Percentiles rank a stretch among this genome's conserved stretches.
phyloP scores from a whole-genome alignment of 2,888 invertebrate species.

The Noctua fimbriata region DNA sequence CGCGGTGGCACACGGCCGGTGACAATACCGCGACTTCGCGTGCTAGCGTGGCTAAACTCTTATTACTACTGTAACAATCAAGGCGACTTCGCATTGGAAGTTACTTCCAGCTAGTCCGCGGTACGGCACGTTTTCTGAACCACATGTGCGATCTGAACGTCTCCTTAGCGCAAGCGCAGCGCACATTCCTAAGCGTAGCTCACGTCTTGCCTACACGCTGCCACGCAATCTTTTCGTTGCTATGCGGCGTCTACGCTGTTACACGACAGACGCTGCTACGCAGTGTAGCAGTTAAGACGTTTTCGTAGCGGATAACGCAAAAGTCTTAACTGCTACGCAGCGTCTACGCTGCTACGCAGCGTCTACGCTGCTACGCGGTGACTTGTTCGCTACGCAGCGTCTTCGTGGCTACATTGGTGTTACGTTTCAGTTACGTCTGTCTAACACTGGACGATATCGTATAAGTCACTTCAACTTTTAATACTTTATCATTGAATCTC shows the following conservation, averaged over 20 bases:
- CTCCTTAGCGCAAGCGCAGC: background rate
- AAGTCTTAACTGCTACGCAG: background rate
- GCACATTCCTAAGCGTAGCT: background rate
- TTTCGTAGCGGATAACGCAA: too few species aligned
- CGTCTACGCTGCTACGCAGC: background rate
- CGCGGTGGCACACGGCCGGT: conserved; percentile 69
- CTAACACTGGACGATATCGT: background rate
- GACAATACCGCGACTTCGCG: conserved; percentile 58
- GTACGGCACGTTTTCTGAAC: background rate
- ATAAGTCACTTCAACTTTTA: conserved; percentile 24
- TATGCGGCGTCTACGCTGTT: background rate
- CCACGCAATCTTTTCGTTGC: background rate
- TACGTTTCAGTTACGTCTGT: background rate
- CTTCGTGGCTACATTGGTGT: background rate
- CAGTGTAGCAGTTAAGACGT: too few species aligned
- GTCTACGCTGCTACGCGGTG: too few species aligned
- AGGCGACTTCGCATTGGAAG: background rate
- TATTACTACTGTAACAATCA: conserved; percentile 63
- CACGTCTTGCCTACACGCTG: background rate
- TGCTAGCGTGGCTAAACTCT: conserved; percentile 64
- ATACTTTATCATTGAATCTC: background rate
- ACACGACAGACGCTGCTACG: background rate
- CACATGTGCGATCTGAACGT: background rate
- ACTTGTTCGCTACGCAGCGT: background rate
- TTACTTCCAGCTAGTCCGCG: background rate